Conservation (phyloP, 2,888 invertebrate species). For the Cecidostiba fungosa region DNA sequence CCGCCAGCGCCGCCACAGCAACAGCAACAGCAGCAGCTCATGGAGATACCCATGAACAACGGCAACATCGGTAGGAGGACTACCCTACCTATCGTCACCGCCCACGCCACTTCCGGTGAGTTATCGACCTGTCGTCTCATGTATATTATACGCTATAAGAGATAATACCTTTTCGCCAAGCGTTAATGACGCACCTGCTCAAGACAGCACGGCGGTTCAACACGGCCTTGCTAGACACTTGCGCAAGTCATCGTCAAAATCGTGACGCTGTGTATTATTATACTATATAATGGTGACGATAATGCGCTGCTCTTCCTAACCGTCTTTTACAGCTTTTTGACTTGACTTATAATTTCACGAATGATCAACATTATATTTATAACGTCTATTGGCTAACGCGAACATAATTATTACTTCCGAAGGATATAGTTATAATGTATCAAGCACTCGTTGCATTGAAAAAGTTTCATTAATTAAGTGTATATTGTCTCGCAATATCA, state of each 20-base stretch:
- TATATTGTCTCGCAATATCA: not conserved
- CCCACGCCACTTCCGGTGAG: constrained; percentile 65
- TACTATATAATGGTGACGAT: not conserved
- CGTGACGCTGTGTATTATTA: not conserved
- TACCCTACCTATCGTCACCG: constrained; percentile 70
- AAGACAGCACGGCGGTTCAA: not conserved
- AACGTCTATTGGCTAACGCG: too few relatives aligned
- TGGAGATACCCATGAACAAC: constrained; percentile 67
- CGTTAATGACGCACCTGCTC: not conserved
- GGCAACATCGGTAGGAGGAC: constrained; percentile 72
- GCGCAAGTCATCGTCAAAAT: not conserved
- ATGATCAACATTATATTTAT: too few relatives aligned
- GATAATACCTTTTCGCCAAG: not conserved
- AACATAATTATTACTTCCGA: too few relatives aligned
- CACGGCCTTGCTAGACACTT: not conserved
- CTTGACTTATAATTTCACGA: too few relatives aligned
- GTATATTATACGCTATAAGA: not conserved
- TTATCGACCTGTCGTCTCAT: not conserved
- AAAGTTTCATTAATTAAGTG: too few relatives aligned
- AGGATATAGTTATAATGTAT: too few relatives aligned
- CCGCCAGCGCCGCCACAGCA: constrained; percentile 64
- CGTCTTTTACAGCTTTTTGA: too few relatives aligned
- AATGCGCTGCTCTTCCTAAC: not conserved
- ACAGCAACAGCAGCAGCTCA: constrained; percentile 39
- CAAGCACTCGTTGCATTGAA: too few relatives aligned